These are phyloP conservation scores for Peromyscus polionotus DNA, from an alignment of 2,113 vertebrate genomes.

Conservation along the genomic window DNA sequence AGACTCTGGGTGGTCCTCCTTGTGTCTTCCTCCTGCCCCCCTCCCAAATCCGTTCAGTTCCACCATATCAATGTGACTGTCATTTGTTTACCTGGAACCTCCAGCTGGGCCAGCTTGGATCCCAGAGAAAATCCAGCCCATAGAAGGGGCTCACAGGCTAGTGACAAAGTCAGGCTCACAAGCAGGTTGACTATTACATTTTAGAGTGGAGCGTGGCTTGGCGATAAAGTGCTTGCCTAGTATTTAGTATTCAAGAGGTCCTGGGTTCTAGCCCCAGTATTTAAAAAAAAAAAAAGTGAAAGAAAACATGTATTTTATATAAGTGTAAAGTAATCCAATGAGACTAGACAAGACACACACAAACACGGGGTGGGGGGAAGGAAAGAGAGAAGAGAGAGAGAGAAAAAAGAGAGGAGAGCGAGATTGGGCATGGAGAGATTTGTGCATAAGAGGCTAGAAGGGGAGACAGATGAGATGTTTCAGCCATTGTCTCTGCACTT, in stretches of 20 bases:
- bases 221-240: not conserved
- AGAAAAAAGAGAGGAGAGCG: not conserved
- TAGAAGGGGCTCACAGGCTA: not conserved
- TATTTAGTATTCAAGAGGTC: not conserved
- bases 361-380: not conserved
- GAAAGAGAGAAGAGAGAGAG: too few relatives aligned
- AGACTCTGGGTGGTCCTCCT: not conserved
- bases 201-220: not conserved
- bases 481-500: not conserved
- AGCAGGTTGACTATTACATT: not conserved
- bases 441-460: not conserved
- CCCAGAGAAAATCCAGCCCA: not conserved
- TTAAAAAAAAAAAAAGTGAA: too few relatives aligned
- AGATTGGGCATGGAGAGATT: not conserved
- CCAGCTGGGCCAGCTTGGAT: not conserved
- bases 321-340: not conserved
- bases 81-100: not conserved
- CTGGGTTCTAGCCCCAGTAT: not conserved
- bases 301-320: not conserved
- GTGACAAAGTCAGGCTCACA: not conserved
- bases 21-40: not conserved
- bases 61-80: not conserved
- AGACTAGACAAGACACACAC: not conserved
- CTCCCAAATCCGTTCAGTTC: not conserved
- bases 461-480: conserved; percentile 4